Evolutionary conservation across 2,113 vertebrate genomes (phyloP).

Genomic region (Daphoenositta chrysoptera): DNA sequence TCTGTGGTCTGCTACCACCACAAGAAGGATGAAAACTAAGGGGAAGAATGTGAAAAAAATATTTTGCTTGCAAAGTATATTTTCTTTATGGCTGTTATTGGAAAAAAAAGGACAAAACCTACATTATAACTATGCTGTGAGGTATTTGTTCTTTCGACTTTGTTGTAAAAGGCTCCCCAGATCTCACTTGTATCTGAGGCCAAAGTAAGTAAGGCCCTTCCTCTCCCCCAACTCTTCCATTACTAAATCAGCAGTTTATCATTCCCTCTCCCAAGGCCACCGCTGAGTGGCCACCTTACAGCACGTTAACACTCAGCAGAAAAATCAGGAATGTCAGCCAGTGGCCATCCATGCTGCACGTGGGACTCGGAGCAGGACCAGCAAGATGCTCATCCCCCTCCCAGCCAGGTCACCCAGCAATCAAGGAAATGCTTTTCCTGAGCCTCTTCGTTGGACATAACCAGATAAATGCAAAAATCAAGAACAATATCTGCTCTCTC

Average conservation of each 20-base stretch:
- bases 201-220: conserved; percentile 35
- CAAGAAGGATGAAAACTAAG: neutral
- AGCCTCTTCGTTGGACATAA: neutral
- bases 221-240: neutral
- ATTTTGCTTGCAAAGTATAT: conserved; percentile 16
- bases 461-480: neutral
- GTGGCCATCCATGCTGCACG: fast-evolving
- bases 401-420: neutral
- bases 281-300: neutral
- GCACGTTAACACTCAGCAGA: neutral
- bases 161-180: neutral
- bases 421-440: neutral
- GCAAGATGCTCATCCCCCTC: neutral
- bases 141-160: neutral
- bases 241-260: neutral
- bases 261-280: neutral
- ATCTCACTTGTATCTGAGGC: neutral
- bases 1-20: neutral
- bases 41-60: conserved; percentile 14
- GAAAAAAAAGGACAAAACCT: neutral
- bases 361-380: neutral
- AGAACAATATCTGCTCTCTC: neutral
- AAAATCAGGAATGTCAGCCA: neutral
- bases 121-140: neutral
- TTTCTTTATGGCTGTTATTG: conserved; percentile 11